phyloP scores from a whole-genome alignment of 2,113 vertebrate genomes.

The Amazona guildingii region DNA sequence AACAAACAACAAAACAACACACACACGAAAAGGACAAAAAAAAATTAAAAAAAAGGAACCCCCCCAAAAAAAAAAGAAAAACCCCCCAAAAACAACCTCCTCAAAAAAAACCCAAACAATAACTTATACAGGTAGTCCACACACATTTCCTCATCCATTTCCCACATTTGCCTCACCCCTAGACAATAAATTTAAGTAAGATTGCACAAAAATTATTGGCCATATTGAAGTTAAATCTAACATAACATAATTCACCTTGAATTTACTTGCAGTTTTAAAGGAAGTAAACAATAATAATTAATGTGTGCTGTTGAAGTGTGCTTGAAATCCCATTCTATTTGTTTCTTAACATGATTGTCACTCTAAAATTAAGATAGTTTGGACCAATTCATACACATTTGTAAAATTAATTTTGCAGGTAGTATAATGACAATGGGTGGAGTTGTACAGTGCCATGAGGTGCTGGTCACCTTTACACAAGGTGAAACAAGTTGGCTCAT shows the following conservation, averaged over 20 bases:
- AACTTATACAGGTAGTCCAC: not conserved
- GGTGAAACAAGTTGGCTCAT: not conserved
- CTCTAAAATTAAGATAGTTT: not conserved
- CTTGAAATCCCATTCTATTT: not conserved
- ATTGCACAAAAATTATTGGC: not conserved
- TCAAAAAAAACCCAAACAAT: not conserved
- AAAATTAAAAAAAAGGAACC: too few species aligned
- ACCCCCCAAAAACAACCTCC: rapidly evolving
- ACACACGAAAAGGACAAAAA: not conserved
- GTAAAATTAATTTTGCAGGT: not conserved
- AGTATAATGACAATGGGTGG: not conserved
- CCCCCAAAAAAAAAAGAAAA: not conserved
- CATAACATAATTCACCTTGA: not conserved
- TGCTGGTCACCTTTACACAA: not conserved
- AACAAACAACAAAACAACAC: too few species aligned
- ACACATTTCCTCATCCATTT: not conserved
- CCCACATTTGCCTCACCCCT: not conserved
- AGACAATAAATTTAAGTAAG: not conserved
- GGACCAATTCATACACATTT: not conserved
- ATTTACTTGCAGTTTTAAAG: not conserved
- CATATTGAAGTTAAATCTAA: not conserved
- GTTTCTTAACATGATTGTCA: not conserved
- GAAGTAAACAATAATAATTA: not conserved
- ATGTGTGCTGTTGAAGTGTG: not conserved
- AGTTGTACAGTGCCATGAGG: not conserved